Evolutionary conservation across 2,797 vertebrate genomes (phyloP).

Genomic region (Amblyraja radiata): DNA sequence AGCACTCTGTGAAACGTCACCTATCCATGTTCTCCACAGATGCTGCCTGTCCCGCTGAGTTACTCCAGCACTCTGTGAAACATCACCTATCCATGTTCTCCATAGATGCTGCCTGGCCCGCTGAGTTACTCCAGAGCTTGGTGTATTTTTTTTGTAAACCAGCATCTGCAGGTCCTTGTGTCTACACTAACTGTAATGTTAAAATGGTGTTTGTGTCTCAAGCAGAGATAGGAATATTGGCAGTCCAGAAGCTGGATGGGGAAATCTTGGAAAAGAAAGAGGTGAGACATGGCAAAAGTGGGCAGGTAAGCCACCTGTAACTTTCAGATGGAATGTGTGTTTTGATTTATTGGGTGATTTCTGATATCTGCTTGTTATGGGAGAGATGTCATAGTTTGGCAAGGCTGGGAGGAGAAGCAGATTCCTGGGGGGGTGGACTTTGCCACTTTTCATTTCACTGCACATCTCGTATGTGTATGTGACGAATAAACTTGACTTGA

Average conservation of each 20-base stretch:
- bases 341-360: not conserved
- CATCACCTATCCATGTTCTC: too few species aligned
- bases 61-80: too few species aligned
- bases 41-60: too few species aligned
- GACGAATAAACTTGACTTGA: too few species aligned
- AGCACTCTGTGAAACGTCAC: too few species aligned
- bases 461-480: too few species aligned
- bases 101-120: too few species aligned
- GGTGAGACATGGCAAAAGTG: not conserved
- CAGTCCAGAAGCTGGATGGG: not conserved
- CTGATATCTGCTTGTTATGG: not conserved
- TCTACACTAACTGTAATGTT: not conserved
- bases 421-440: not conserved
- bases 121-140: too few species aligned
- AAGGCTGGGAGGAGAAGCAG: not conserved
- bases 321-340: not conserved
- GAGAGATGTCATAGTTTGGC: not conserved
- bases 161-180: too few species aligned
- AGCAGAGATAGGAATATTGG: not conserved
- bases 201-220: not conserved
- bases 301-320: not conserved
- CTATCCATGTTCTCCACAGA: too few species aligned
- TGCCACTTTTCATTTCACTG: too few species aligned
- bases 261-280: not conserved
- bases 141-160: too few species aligned